phyloP scores from a whole-genome alignment of 1,140 invertebrate species.

The Brachionus rotundiformis region DNA sequence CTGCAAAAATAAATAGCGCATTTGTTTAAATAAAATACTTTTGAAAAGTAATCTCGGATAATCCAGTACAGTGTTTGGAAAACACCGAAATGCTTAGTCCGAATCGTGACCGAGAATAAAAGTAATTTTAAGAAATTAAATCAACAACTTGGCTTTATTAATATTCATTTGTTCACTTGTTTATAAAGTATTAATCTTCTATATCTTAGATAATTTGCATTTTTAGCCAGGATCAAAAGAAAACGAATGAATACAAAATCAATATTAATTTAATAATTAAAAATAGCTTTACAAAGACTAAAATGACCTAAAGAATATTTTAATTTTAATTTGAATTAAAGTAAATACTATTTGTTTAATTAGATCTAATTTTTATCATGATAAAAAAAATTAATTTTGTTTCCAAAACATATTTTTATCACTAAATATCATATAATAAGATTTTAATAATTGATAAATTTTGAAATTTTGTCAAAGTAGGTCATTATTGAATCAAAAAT shows the following conservation, averaged over 20 bases:
- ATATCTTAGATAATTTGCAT: not conserved
- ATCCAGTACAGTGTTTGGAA: constrained; percentile 7
- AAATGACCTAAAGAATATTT: too few species aligned
- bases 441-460: too few species aligned
- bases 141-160: not conserved
- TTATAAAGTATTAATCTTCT: not conserved
- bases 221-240: not conserved
- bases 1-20: not conserved
- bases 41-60: not conserved
- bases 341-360: too few species aligned
- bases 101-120: not conserved
- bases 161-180: not conserved
- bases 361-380: not conserved
- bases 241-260: not conserved
- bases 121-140: not conserved
- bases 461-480: not conserved
- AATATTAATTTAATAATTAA: not conserved
- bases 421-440: not conserved
- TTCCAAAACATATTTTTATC: not conserved
- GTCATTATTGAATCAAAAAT: not conserved
- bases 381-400: not conserved
- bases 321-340: too few species aligned
- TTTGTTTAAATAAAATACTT: not conserved
- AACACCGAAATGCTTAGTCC: not conserved
- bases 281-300: not conserved